Conservation (phyloP, 2,888 invertebrate species). For the Deilephila porcellus region DNA sequence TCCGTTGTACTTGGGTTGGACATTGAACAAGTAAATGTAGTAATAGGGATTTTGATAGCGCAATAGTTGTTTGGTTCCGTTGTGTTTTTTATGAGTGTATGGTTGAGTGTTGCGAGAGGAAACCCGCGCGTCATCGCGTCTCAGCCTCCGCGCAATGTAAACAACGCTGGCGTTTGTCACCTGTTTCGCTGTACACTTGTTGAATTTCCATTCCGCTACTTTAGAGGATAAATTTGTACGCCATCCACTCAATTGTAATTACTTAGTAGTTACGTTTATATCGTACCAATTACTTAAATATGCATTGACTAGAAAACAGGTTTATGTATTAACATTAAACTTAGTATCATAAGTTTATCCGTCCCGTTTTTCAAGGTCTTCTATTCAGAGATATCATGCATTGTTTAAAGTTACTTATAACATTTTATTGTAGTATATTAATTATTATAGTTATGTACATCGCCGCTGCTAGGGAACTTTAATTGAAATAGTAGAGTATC, state of each 20-base stretch:
- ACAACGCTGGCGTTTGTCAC: background rate
- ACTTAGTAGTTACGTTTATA: no score
- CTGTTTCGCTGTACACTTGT: background rate
- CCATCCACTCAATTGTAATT: background rate
- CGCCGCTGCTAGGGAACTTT: no score
- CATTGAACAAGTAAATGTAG: background rate
- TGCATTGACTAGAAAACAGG: no score
- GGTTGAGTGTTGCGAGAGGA: background rate
- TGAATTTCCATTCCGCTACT: background rate
- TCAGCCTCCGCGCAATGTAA: slow-evolving; percentile 2
- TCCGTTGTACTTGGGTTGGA: background rate
- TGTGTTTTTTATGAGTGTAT: background rate
- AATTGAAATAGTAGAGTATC: no score
- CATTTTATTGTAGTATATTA: no score
- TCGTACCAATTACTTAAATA: no score
- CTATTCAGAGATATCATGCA: no score
- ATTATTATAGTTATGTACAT: no score
- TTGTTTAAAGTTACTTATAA: no score
- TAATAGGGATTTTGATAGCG: slow-evolving; percentile 22
- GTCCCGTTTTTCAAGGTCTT: no score
- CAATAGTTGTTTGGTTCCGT: background rate
- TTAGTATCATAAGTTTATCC: no score
- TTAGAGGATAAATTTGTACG: background rate
- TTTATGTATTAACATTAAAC: no score
- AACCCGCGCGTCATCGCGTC: slow-evolving; percentile 7